These are phyloP conservation scores for Noctua janthe DNA, from an alignment of 2,888 invertebrate species.

Conservation along the genomic window DNA sequence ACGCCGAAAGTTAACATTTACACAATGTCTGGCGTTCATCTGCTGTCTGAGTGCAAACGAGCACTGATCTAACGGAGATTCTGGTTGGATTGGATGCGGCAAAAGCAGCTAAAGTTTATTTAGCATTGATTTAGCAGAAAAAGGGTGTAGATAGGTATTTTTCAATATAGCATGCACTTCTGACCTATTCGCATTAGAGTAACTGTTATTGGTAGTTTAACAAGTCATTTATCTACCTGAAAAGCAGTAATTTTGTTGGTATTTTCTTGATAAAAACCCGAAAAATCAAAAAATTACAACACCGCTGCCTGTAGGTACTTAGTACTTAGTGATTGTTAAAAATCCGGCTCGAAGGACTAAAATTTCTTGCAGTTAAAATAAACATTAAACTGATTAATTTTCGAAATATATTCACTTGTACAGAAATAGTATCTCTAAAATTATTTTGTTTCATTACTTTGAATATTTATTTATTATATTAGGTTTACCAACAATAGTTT, in stretches of 20 bases:
- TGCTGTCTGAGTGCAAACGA: background rate
- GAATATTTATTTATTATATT: too few species aligned
- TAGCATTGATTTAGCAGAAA: background rate
- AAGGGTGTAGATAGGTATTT: background rate
- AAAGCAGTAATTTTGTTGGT: background rate
- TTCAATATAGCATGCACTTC: background rate
- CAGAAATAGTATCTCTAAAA: background rate
- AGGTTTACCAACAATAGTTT: too few species aligned
- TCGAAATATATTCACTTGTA: background rate
- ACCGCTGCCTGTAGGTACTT: background rate
- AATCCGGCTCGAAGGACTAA: constrained; percentile 1
- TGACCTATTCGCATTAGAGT: background rate
- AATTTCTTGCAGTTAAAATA: background rate
- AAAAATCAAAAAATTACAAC: background rate
- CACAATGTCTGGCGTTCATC: background rate
- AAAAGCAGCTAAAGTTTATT: background rate
- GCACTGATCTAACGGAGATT: background rate
- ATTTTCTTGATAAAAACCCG: background rate
- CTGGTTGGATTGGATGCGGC: background rate
- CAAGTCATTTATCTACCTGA: background rate
- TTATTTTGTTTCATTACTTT: background rate
- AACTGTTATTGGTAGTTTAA: background rate
- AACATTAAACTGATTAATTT: background rate
- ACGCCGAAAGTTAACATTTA: background rate
- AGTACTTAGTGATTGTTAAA: background rate